Base-by-base conservation (phyloP, 2,797 vertebrate species). In the Thaleichthys pacificus region DNA sequence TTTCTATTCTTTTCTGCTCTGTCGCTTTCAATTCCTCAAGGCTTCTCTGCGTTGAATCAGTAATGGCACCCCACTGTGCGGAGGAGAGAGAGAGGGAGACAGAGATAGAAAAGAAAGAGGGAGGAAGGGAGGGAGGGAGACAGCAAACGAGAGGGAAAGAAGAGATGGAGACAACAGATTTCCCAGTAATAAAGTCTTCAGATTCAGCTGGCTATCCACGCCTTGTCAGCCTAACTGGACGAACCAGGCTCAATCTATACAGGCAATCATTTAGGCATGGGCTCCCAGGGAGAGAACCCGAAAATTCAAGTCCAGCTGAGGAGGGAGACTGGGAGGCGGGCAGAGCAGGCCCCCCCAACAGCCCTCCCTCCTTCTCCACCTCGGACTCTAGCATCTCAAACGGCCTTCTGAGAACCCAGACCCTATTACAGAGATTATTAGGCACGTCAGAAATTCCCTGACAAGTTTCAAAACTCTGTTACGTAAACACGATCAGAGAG, bases 1-100 rank as follows among this genome's bases (percentile, higher is more conserved):
- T 88, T 87, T 90, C 86, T 85, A 78, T 92, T 91, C 84, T 90
- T 91, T 84, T 92, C 88, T 90, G 86, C 90, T 87, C 90, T 89
- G 91, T 93, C 91, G 85, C 88, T 90, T 91, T 90, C 86, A 86
- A 92, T 93, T 89, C 87, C 89, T 93, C 88, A 85, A 90, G 88
- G 85, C 84, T 82, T 87, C 87, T 83, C 82, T 85, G 80, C 32
- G 78, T 84, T 89, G 89, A 91, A 91, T 92, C 86, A 85, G 81
- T 92, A 92, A 92, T 90, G 91, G 88, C 84, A 66, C 87, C 92
- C 91, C n/a, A 81, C 87, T 82, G 89, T 83, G 88, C 66, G 80
- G 79, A 58, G 74, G 84, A 69, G 84, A 85, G 85, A 76, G 82
- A 80, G 62, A 79, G 77, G 77, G 73, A 81, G 69, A 58, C 60